phyloP scores from a whole-genome alignment of 2,113 vertebrate genomes.

The Nannospalax galili region DNA sequence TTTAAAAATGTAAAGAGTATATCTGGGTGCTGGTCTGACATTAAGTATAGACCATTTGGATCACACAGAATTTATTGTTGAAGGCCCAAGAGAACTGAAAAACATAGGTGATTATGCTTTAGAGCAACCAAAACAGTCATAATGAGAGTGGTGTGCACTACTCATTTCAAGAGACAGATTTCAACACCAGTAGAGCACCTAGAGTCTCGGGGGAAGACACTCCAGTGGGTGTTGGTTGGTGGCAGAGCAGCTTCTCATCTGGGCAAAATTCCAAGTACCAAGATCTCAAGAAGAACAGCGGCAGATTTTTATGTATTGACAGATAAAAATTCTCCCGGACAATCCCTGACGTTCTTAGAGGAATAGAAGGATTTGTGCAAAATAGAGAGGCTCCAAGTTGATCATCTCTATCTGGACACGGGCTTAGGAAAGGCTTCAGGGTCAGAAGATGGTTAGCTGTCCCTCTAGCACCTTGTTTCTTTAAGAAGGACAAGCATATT shows the following conservation, averaged over 20 bases:
- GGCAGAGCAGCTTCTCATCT: background rate
- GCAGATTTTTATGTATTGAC: background rate
- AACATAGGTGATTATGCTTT: background rate
- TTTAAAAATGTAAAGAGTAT: background rate
- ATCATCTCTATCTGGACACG: background rate
- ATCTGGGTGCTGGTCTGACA: background rate
- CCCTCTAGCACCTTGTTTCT: background rate
- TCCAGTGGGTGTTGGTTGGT: background rate
- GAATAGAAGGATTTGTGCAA: background rate
- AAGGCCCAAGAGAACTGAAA: background rate
- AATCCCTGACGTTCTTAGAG: background rate
- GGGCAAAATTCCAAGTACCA: background rate
- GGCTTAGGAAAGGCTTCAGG: background rate
- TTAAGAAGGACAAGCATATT: background rate
- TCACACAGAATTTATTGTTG: background rate
- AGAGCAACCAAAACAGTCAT: background rate
- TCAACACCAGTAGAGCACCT: background rate
- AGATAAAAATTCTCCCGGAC: background rate
- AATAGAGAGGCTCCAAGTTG: background rate
- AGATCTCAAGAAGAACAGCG: background rate
- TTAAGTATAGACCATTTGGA: background rate
- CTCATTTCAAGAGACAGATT: background rate
- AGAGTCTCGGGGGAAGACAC: background rate
- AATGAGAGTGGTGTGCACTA: background rate
- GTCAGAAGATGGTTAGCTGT: background rate